These are phyloP conservation scores for Ephydatia muelleri DNA, from an alignment of 37 sponge, comb jelly and placozoan species.

Conservation along the genomic window DNA sequence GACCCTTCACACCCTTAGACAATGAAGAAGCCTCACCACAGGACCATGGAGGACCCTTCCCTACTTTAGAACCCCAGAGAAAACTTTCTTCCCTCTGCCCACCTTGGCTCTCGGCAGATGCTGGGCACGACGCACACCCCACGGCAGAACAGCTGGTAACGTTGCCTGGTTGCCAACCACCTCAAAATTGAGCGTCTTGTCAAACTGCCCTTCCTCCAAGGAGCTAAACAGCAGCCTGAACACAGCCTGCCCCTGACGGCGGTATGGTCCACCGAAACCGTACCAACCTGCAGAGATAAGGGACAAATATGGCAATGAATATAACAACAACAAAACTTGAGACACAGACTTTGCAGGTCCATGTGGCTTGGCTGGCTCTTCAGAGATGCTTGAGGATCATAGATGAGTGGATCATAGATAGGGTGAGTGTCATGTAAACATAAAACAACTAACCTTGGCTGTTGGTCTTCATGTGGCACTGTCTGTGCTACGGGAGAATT, in stretches of 20 bases:
- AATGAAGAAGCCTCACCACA: too few relatives aligned
- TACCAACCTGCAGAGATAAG: conserved; percentile 43
- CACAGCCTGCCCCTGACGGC: conserved; percentile 52
- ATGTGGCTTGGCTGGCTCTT: not conserved
- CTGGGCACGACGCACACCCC: conserved; percentile 85
- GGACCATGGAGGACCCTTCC: not conserved
- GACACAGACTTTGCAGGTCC: not conserved
- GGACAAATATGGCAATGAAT: not conserved
- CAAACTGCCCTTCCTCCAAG: conserved; percentile 82
- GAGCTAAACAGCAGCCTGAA: conserved; percentile 81
- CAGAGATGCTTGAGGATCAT: conserved; percentile 4
- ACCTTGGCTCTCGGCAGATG: conserved; percentile 86
- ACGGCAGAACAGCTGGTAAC: conserved; percentile 92
- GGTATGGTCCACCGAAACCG: conserved; percentile 93
- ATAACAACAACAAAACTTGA: not conserved
- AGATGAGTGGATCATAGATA: not conserved
- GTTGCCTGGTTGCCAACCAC: conserved; percentile 80
- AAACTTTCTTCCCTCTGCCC: not conserved
- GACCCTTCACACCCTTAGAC: too few relatives aligned
- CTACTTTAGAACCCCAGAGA: too few relatives aligned
- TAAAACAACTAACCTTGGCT: not conserved
- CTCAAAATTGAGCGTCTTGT: conserved; percentile 94
- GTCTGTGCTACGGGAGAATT: conserved; percentile 10
- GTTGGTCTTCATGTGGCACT: not conserved
- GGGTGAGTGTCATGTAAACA: not conserved